Percentiles rank a stretch among this genome's conserved stretches.
Conservation (phyloP, 2,797 vertebrate genomes). For the Bradypus variegatus region DNA sequence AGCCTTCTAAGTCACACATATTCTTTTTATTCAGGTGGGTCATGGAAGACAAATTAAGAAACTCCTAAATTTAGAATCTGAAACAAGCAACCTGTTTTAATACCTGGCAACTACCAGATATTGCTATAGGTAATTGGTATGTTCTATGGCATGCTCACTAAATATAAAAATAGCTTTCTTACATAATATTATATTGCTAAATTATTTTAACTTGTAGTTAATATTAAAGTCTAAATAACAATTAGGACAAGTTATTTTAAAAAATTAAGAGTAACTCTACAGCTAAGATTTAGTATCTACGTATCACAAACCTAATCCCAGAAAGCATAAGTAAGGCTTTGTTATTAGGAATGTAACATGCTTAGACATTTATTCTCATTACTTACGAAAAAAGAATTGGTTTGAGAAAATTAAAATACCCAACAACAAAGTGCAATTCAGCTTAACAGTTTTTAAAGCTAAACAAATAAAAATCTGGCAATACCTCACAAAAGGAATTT, state of each 20-base stretch:
- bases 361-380: background rate
- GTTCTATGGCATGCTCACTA: background rate
- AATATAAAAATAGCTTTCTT: background rate
- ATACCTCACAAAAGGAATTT: background rate
- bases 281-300: background rate
- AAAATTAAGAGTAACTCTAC: background rate
- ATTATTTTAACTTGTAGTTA: background rate
- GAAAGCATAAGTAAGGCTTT: background rate
- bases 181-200: background rate
- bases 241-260: background rate
- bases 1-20: background rate
- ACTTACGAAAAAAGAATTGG: background rate
- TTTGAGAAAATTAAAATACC: background rate
- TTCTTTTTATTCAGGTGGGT: background rate
- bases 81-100: background rate
- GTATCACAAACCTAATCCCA: background rate
- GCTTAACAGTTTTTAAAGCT: background rate
- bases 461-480: background rate
- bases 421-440: background rate
- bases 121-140: background rate
- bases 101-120: background rate
- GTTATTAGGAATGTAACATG: background rate
- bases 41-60: background rate
- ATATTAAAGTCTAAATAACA: background rate
- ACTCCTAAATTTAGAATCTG: background rate